These are phyloP conservation scores for Podotricha telesiphe DNA, from an alignment of 2,888 invertebrate genomes.

Conservation along the genomic window DNA sequence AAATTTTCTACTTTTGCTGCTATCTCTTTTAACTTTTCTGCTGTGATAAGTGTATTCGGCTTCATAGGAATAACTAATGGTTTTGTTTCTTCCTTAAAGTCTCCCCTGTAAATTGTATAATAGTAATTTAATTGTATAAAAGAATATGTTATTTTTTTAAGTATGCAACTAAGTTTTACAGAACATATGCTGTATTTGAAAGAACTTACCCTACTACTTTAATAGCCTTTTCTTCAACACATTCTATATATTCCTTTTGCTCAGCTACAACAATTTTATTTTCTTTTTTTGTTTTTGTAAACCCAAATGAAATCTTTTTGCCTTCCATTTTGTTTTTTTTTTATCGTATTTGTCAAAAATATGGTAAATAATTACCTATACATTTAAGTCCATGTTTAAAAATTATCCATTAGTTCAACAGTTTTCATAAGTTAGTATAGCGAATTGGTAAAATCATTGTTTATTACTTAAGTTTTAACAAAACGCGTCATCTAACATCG, in stretches of 20 bases:
- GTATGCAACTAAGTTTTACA: too few relatives aligned
- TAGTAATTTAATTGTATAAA: background rate
- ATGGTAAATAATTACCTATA: background rate
- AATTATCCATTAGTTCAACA: background rate
- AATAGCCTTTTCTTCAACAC: constrained; percentile 89
- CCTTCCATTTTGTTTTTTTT: constrained; percentile 76
- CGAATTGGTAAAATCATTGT: too few relatives aligned
- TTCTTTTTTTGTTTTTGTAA: constrained; percentile 85
- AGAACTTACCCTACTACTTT: constrained; percentile 88
- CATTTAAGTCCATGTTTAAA: background rate
- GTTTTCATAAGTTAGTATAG: too few relatives aligned
- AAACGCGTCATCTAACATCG: too few relatives aligned
- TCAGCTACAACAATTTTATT: constrained; percentile 72
- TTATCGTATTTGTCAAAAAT: background rate
- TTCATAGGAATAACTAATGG: constrained; percentile 88
- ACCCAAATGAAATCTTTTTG: constrained; percentile 92
- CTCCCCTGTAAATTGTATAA: constrained; percentile 67
- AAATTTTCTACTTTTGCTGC: constrained; percentile 79
- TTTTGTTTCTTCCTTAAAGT: constrained; percentile 75
- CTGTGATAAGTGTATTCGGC: constrained; percentile 80
- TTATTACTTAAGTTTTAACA: too few relatives aligned
- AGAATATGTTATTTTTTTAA: too few relatives aligned
- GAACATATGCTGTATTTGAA: background rate
- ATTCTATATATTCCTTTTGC: constrained; percentile 88
- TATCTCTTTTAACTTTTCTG: constrained; percentile 75